A percentile compares a stretch with the other conserved stretches of the same genome.
Evolutionary conservation across 2,888 invertebrate species (phyloP).

Genomic region (Chloroclysta siterata): DNA sequence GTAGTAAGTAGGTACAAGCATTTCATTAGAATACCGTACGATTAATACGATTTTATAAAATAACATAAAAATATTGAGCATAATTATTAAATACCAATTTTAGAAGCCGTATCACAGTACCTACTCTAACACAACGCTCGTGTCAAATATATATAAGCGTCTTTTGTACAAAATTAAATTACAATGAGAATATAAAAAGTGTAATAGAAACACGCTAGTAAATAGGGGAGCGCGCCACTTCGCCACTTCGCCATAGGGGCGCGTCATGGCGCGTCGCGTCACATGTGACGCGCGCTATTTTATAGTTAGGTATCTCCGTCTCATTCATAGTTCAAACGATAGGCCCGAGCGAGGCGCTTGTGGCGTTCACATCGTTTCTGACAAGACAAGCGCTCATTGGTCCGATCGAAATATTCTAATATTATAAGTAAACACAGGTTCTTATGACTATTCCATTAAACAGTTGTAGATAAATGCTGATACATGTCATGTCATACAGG

Average conservation of each 20-base stretch:
- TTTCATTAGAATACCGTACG: constrained; percentile 52
- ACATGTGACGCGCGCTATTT: too few relatives aligned
- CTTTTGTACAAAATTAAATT: constrained; percentile 41
- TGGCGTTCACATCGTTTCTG: not conserved
- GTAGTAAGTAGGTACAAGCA: constrained; percentile 44
- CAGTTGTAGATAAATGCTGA: constrained; percentile 9
- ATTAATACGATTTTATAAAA: constrained; percentile 58
- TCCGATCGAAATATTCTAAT: constrained; percentile 44
- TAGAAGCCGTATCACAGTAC: constrained; percentile 79
- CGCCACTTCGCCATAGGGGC: not conserved
- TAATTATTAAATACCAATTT: constrained; percentile 61
- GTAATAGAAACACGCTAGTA: constrained; percentile 11
- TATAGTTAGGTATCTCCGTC: too few relatives aligned
- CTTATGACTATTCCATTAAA: constrained; percentile 15
- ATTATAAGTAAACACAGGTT: constrained; percentile 5
- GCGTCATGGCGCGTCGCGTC: constrained; percentile 12
- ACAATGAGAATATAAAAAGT: constrained; percentile 17
- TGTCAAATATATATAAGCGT: constrained; percentile 48
- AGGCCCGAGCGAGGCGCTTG: not conserved
- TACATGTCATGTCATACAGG: not conserved
- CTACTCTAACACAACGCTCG: constrained; percentile 70
- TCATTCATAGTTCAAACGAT: not conserved
- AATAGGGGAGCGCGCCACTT: too few relatives aligned
- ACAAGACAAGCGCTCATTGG: constrained; percentile 43
- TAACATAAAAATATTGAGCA: constrained; percentile 73